A percentile compares a stretch with the other conserved stretches of the same genome.
phyloP scores from a whole-genome alignment of 2,797 vertebrate species.

The Aviceda leuphotes region DNA sequence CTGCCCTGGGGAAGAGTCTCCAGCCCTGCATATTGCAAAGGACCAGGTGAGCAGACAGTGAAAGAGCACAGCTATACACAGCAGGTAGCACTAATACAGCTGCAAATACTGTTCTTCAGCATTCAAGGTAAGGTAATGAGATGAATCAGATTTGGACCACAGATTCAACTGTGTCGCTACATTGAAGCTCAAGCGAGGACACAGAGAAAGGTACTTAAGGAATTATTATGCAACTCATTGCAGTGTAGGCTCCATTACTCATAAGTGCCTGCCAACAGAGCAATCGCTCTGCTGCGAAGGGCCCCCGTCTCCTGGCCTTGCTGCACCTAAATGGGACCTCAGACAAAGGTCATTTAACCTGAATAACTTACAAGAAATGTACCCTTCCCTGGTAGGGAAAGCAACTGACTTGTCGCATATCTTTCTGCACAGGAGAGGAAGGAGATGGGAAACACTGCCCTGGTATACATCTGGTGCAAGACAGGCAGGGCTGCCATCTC shows the following conservation, averaged over 20 bases:
- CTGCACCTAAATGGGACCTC: background rate
- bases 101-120: background rate
- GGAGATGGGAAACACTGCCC: rapidly evolving
- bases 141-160: background rate
- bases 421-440: background rate
- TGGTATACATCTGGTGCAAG: rapidly evolving
- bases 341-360: background rate
- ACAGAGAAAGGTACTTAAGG: background rate
- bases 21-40: background rate
- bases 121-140: background rate
- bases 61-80: background rate
- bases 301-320: background rate
- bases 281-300: background rate
- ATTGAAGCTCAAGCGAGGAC: background rate
- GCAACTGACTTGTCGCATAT: rapidly evolving
- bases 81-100: background rate
- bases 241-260: background rate
- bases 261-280: background rate
- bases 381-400: background rate
- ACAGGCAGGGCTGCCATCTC: background rate
- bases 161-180: background rate
- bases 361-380: background rate
- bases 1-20: background rate
- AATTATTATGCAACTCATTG: background rate
- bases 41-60: rapidly evolving